A percentile compares a stretch with the other conserved stretches of the same genome.
These are phyloP conservation scores for Melanerpes formicivorus DNA, from an alignment of 2,113 vertebrate genomes.

Conservation along the genomic window DNA sequence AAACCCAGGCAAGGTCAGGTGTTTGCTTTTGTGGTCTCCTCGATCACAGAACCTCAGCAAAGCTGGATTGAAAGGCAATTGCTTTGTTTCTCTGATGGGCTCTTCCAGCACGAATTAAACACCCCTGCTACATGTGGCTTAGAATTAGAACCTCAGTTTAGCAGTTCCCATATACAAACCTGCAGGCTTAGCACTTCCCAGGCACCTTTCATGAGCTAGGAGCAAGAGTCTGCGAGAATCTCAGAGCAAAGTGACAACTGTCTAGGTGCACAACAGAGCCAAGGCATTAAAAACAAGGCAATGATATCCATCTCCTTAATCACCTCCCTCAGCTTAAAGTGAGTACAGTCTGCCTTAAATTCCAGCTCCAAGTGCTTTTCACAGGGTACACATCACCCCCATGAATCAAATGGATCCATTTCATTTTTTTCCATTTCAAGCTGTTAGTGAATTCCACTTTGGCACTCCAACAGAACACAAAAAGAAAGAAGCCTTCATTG, in stretches of 20 bases:
- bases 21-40: not conserved
- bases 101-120: not conserved
- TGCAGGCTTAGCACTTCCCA: not conserved
- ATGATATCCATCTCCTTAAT: not conserved
- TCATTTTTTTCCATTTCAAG: constrained; percentile 18
- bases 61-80: not conserved
- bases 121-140: rapidly evolving
- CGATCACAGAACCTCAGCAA: not conserved
- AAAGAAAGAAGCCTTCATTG: not conserved
- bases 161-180: not conserved
- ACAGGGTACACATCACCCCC: not conserved
- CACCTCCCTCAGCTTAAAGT: not conserved
- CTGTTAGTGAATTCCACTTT: not conserved
- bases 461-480: constrained; percentile 1
- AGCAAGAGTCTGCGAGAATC: not conserved
- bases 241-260: not conserved
- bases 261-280: not conserved
- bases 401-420: not conserved
- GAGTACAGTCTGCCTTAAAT: not conserved
- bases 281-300: not conserved
- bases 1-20: not conserved
- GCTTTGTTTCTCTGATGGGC: not conserved
- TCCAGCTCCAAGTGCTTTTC: not conserved
- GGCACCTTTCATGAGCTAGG: not conserved
- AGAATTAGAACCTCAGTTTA: not conserved